Evolutionary conservation across 1,140 invertebrate species (phyloP), one percentile per base, ranked within the genome.

Genomic region (Maniola jurtina): DNA sequence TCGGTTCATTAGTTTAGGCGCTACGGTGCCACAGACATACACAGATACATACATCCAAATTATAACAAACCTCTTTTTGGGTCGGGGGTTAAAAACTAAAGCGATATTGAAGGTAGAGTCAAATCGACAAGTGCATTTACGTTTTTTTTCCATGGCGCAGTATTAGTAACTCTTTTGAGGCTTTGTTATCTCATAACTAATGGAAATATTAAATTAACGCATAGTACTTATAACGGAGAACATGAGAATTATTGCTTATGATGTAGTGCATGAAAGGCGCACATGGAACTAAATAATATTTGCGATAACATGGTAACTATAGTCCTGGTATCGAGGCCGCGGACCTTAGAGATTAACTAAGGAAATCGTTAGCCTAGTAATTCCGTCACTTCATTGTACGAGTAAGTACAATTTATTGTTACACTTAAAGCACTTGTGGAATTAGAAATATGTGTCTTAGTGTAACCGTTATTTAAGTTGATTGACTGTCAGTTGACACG

Each of bases 281-380:
- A 87, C 84, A 83, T 83, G 83, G 81, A 77, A 76, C 66, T 56
- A 70, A 76, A 73, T 75, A 78, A 79, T 79, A 86, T 82, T 68
- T 57, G 65, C 80, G 83, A 83, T 84, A 84, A 84, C 77, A 64
- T 70, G 67, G 73, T 72, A 80, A 81, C 77, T 25, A 25, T 25
- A 25, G 1, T 25, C 4, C 56, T 61, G 62, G 68, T 79, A 83
- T 80, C 72, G 77, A 76, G 80, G 81, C 64, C 82, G 67, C 58
- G 40, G 61, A 56, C 71, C 67, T 77, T 64, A 65, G 70, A 73
- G 64, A 74, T 73, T 72, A 77, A 69, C 76, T 70, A 71, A 79
- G 76, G 73, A 80, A 84, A 80, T 81, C 74, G 74, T 83, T 83
- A 85, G 82, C 81, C 83, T 76, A 80, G 64, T 74, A 76, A 79